These are phyloP conservation scores for Conopomorpha cramerella DNA, from an alignment of 1,140 invertebrate genomes.

Conservation along the genomic window DNA sequence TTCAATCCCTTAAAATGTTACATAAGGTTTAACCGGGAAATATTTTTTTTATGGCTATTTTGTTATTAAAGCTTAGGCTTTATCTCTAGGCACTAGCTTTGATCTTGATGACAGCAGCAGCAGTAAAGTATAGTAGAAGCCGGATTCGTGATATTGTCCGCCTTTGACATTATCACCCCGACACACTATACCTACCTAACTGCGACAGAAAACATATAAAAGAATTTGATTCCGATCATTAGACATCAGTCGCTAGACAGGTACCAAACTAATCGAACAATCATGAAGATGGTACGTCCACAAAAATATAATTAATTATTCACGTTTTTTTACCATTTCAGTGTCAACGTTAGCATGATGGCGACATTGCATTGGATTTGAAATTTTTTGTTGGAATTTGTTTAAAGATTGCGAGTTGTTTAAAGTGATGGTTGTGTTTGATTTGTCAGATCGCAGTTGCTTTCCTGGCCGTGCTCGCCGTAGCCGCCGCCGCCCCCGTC, in stretches of 20 bases:
- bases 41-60: too few relatives aligned
- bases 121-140: too few relatives aligned
- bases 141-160: too few relatives aligned
- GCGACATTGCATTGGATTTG: neutral
- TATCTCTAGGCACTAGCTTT: too few relatives aligned
- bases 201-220: too few relatives aligned
- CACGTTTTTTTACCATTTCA: neutral
- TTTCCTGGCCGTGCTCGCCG: constrained; percentile 34
- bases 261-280: constrained; percentile 17
- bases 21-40: too few relatives aligned
- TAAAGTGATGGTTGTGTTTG: neutral
- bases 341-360: neutral
- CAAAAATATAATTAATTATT: neutral
- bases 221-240: constrained; percentile 27
- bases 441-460: constrained; percentile 34
- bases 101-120: too few relatives aligned
- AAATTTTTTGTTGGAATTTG: neutral
- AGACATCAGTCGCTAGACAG: constrained; percentile 43
- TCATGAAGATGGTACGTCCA: constrained; percentile 50
- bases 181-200: too few relatives aligned
- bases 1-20: too few relatives aligned
- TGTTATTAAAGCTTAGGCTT: too few relatives aligned
- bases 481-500: constrained; percentile 17
- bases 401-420: neutral
- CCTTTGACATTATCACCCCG: too few relatives aligned